phyloP scores from a whole-genome alignment of 2,113 vertebrate species.

The Cercocebus atys region DNA sequence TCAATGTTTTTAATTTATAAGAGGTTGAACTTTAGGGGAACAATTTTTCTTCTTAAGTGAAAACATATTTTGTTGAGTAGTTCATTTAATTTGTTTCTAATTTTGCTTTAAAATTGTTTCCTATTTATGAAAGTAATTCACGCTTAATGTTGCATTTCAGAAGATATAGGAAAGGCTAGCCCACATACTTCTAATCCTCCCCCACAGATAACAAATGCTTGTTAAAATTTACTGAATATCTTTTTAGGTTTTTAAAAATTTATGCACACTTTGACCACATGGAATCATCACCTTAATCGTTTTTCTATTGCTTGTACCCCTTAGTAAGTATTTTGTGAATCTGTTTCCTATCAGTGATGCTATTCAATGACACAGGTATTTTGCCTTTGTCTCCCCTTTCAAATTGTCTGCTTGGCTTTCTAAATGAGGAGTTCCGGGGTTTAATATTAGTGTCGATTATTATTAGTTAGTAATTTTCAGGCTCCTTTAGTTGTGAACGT shows the following conservation, averaged over 20 bases:
- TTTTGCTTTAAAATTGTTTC: conserved; percentile 25
- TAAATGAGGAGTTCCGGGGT: not conserved
- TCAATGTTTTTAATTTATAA: not conserved
- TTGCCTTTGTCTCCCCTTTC: not conserved
- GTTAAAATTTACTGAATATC: not conserved
- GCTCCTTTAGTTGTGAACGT: not conserved
- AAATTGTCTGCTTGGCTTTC: not conserved
- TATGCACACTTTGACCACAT: rapidly evolving
- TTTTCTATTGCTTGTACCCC: not conserved
- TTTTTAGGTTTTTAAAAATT: not conserved
- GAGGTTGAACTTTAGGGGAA: not conserved
- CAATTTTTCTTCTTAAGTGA: not conserved
- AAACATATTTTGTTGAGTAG: not conserved
- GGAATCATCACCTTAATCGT: not conserved
- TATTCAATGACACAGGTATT: not conserved
- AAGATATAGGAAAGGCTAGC: not conserved
- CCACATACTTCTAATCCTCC: not conserved
- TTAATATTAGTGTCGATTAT: conserved; percentile 19
- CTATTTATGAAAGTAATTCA: not conserved
- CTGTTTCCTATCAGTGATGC: not conserved
- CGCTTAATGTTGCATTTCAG: not conserved
- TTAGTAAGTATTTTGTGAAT: not conserved
- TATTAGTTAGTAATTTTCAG: conserved; percentile 5
- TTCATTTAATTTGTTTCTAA: not conserved
- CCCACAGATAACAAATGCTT: not conserved